phyloP scores from a whole-genome alignment of 35 echinoderm and acorn worm species.

The Strongylocentrotus purpuratus region DNA sequence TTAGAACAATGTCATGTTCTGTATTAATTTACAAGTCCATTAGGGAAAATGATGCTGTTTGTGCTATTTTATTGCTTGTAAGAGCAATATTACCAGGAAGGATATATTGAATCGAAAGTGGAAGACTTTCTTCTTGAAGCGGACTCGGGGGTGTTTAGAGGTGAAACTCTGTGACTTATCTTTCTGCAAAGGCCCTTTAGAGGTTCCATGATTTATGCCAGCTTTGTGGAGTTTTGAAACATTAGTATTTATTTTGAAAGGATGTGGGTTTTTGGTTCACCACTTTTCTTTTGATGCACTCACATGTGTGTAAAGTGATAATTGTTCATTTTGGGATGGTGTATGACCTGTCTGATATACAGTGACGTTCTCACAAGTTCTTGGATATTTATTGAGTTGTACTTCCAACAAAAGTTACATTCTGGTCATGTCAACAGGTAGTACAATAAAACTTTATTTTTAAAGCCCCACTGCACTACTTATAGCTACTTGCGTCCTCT shows the following conservation, averaged over 20 bases:
- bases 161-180: background rate
- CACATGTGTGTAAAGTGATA: background rate
- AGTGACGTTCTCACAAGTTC: background rate
- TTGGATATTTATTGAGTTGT: background rate
- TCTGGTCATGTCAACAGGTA: background rate
- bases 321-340: background rate
- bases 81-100: background rate
- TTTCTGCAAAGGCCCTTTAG: background rate
- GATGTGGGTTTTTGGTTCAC: background rate
- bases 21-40: background rate
- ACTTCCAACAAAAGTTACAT: background rate
- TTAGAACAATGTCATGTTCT: no score
- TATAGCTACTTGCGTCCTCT: no score
- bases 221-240: background rate
- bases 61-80: background rate
- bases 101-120: background rate
- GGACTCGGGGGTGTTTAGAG: background rate
- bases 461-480: no score
- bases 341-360: background rate
- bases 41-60: background rate
- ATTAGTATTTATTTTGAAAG: background rate
- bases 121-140: background rate
- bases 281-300: background rate
- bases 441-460: no score
- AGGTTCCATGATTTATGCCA: background rate